phyloP scores from a whole-genome alignment of 2,113 vertebrate species.

The Phylloscopus whistleri region DNA sequence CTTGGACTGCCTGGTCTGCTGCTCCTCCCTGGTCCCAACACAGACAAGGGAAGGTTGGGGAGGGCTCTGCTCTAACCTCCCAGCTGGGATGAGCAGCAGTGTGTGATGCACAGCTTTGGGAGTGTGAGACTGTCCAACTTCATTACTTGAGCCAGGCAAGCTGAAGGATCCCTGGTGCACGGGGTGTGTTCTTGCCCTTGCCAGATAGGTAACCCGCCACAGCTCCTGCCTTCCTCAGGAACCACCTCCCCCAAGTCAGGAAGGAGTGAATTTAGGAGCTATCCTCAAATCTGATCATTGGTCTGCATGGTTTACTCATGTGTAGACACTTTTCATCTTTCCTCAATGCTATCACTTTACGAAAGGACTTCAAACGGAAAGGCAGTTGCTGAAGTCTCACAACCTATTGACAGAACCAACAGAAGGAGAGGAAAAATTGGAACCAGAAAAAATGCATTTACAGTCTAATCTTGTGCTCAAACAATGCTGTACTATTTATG shows the following conservation, averaged over 20 bases:
- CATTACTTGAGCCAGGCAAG: not conserved
- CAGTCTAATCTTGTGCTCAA: constrained; percentile 70
- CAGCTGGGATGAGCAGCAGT: not conserved
- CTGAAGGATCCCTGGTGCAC: not conserved
- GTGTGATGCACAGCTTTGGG: not conserved
- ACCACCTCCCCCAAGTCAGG: not conserved
- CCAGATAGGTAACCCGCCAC: not conserved
- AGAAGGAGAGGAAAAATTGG: constrained; percentile 65
- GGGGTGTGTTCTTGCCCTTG: accelerated
- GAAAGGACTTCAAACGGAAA: constrained; percentile 37
- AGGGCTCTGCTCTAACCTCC: not conserved
- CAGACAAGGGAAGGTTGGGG: not conserved
- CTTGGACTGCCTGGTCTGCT: not conserved
- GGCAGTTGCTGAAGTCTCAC: constrained; percentile 36
- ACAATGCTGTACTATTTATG: constrained; percentile 75
- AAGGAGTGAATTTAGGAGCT: constrained; percentile 8
- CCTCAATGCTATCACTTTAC: not conserved
- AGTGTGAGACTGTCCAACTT: not conserved
- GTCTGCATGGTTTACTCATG: constrained; percentile 29
- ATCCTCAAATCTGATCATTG: not conserved
- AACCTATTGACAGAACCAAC: constrained; percentile 71
- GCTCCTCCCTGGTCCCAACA: not conserved
- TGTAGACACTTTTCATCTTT: not conserved
- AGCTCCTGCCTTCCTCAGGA: not conserved
- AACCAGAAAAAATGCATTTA: constrained; percentile 67